Evolutionary conservation across 1,140 invertebrate genomes (phyloP).

Genomic region (Battus philenor): DNA sequence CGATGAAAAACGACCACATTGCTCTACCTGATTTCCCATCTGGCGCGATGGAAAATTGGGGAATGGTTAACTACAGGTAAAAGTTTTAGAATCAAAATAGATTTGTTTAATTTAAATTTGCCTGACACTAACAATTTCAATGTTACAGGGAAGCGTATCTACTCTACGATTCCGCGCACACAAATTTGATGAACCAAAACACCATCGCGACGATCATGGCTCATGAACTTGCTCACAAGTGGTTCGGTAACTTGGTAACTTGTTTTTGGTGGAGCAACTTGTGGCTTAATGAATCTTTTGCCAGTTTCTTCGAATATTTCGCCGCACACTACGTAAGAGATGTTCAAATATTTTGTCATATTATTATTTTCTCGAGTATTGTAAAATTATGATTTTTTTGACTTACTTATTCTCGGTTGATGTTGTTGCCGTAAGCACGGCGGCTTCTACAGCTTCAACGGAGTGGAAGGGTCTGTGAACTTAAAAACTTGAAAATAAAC

Average conservation of each 20-base stretch:
- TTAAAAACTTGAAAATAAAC: no score
- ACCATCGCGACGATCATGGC: slow-evolving; percentile 76
- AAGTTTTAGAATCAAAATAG: background rate
- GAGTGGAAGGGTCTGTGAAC: no score
- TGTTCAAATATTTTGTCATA: slow-evolving; percentile 13
- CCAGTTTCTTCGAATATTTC: slow-evolving; percentile 82
- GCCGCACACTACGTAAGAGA: slow-evolving; percentile 62
- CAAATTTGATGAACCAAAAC: slow-evolving; percentile 70
- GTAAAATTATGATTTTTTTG: no score
- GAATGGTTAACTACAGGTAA: slow-evolving; percentile 81
- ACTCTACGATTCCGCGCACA: slow-evolving; percentile 71
- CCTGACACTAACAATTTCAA: no score
- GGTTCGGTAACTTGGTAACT: slow-evolving; percentile 83
- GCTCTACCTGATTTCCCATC: slow-evolving; percentile 84
- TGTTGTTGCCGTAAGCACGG: no score
- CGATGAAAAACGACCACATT: slow-evolving; percentile 79
- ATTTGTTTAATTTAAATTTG: no score
- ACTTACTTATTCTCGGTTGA: no score
- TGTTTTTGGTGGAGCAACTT: slow-evolving; percentile 83
- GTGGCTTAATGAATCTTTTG: slow-evolving; percentile 85
- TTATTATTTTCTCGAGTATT: no score
- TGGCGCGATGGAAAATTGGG: slow-evolving; percentile 82
- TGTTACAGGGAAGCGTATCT: slow-evolving; percentile 78
- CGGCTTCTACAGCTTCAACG: no score
- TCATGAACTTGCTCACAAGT: slow-evolving; percentile 82